Conservation (phyloP, 2,113 vertebrate genomes). For the Pseudopipra pipra region DNA sequence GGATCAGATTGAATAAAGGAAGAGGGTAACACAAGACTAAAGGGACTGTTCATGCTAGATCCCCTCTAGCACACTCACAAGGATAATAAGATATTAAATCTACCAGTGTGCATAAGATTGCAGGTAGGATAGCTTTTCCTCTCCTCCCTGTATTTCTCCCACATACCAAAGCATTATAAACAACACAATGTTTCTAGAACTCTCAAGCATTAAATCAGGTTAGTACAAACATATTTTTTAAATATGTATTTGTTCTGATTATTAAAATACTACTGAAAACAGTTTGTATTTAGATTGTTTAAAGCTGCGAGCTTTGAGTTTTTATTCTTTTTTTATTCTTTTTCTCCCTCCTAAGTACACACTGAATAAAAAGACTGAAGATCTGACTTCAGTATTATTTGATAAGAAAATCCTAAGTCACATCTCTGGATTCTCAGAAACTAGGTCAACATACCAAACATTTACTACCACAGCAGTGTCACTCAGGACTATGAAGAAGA, state of each 20-base stretch:
- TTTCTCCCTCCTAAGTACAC: not conserved
- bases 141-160: not conserved
- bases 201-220: not conserved
- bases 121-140: not conserved
- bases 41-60: rapidly evolving
- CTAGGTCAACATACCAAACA: not conserved
- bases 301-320: not conserved
- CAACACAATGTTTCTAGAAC: not conserved
- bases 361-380: not conserved
- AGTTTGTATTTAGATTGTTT: not conserved
- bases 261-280: not conserved
- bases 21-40: not conserved
- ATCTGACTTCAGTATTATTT: not conserved
- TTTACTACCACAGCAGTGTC: not conserved
- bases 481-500: not conserved
- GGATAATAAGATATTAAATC: not conserved
- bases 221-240: rapidly evolving
- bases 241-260: not conserved
- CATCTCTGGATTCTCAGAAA: not conserved
- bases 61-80: not conserved
- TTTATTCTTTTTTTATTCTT: not conserved
- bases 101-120: not conserved
- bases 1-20: not conserved
- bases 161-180: not conserved
- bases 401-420: not conserved